A percentile compares a stretch with the other conserved stretches of the same genome.
Conservation (phyloP, 2,797 vertebrate genomes). For the Danio albolineatus region DNA sequence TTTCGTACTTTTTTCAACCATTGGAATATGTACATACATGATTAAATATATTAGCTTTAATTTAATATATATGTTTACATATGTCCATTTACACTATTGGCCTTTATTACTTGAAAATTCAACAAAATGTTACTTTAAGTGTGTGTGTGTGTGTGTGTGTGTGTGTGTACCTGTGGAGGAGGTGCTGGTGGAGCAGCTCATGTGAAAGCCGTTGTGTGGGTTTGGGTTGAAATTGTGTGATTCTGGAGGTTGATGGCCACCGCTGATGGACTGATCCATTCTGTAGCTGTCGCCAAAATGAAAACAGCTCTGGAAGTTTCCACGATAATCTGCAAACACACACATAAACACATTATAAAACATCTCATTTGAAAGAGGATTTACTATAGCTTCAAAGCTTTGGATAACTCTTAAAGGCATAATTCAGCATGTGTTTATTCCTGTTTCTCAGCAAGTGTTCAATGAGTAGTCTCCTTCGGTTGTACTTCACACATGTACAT, state of each 20-base stretch:
- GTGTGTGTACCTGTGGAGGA: conserved; percentile 83
- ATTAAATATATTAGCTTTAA: too few relatives aligned
- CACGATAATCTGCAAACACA: conserved; percentile 88
- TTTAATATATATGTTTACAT: too few relatives aligned
- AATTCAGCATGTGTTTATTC: background rate
- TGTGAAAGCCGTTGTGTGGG: conserved; percentile 89
- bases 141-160: background rate
- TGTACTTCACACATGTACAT: conserved; percentile 32
- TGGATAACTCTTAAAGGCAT: background rate
- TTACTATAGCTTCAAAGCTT: background rate
- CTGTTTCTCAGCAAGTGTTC: background rate
- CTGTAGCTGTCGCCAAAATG: conserved; percentile 93
- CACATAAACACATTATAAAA: conserved; percentile 39
- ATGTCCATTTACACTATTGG: too few relatives aligned
- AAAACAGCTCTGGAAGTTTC: conserved; percentile 95
- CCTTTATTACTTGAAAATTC: background rate
- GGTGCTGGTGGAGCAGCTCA: conserved; percentile 80
- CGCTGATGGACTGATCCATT: conserved; percentile 83
- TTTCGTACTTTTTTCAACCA: too few relatives aligned
- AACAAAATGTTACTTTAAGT: background rate
- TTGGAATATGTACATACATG: too few relatives aligned
- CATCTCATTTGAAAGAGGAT: background rate
- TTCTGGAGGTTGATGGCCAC: conserved; percentile 82
- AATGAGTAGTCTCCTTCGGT: conserved; percentile 17
- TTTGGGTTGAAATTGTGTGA: conserved; percentile 84